phyloP scores from a whole-genome alignment of 2,888 invertebrate species.

The Melanophora roralis region DNA sequence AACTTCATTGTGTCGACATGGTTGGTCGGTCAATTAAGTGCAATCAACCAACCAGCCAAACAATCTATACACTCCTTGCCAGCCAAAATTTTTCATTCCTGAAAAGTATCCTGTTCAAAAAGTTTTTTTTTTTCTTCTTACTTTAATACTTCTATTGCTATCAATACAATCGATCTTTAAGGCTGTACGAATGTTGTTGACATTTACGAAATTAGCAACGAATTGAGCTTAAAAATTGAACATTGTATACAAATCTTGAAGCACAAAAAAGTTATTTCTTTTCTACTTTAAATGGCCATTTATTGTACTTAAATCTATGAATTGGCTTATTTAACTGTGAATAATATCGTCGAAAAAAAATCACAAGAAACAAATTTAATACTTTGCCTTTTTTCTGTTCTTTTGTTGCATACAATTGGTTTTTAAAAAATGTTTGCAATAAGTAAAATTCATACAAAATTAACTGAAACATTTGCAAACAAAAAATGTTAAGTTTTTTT shows the following conservation, averaged over 20 bases:
- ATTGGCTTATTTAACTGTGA: constrained; percentile 55
- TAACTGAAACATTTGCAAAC: constrained; percentile 38
- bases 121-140: neutral
- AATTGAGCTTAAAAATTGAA: constrained; percentile 62
- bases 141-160: no score
- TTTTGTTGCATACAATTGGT: constrained; percentile 22
- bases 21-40: constrained; percentile 60
- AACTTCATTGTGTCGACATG: constrained; percentile 44
- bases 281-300: neutral
- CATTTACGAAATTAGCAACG: constrained; percentile 65
- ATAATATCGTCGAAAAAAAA: constrained; percentile 26
- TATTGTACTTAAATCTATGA: constrained; percentile 39
- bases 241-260: constrained; percentile 46
- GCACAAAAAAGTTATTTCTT: constrained; percentile 62
- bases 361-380: constrained; percentile 16
- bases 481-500: neutral
- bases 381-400: constrained; percentile 17
- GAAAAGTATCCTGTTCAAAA: constrained; percentile 3
- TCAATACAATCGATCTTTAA: constrained; percentile 73
- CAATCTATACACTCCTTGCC: constrained; percentile 40
- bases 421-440: constrained; percentile 21
- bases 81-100: constrained; percentile 7
- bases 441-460: constrained; percentile 45
- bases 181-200: constrained; percentile 68
- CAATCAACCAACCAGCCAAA: constrained; percentile 31